Conservation (phyloP, 2,888 invertebrate species). For the Euphydryas editha region DNA sequence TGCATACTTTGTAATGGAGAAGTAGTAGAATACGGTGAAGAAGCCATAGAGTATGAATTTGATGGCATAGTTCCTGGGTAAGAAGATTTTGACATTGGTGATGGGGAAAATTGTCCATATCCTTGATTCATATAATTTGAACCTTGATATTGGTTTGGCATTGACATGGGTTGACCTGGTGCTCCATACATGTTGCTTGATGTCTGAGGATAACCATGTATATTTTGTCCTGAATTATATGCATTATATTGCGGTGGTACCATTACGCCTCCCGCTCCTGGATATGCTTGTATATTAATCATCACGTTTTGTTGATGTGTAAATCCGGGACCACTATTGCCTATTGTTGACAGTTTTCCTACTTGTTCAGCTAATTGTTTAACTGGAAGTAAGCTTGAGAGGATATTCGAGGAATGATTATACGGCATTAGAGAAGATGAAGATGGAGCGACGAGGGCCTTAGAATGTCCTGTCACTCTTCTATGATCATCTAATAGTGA, state of each 20-base stretch:
- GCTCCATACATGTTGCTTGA: slow-evolving; percentile 71
- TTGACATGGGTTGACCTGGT: slow-evolving; percentile 59
- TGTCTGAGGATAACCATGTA: slow-evolving; percentile 66
- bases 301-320: slow-evolving; percentile 86
- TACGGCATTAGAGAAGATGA: slow-evolving; percentile 69
- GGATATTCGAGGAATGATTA: slow-evolving; percentile 61
- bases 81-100: slow-evolving; percentile 62
- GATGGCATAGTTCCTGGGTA: slow-evolving; percentile 60
- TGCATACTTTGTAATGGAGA: slow-evolving; percentile 78
- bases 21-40: slow-evolving; percentile 61
- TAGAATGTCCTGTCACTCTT: slow-evolving; percentile 82
- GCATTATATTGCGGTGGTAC: slow-evolving; percentile 75
- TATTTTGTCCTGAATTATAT: slow-evolving; percentile 66
- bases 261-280: slow-evolving; percentile 78
- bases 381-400: slow-evolving; percentile 73
- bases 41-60: slow-evolving; percentile 58
- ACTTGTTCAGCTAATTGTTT: slow-evolving; percentile 79
- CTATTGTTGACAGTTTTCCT: slow-evolving; percentile 69
- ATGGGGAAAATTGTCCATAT: slow-evolving; percentile 64
- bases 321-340: slow-evolving; percentile 61
- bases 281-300: slow-evolving; percentile 86
- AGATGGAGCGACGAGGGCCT: slow-evolving; percentile 61
- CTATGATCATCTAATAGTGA: slow-evolving; percentile 81
- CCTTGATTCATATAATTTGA: slow-evolving; percentile 61
- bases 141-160: slow-evolving; percentile 53